Conservation (phyloP, 2,113 vertebrate genomes). For the Eudyptes chrysolophus region DNA sequence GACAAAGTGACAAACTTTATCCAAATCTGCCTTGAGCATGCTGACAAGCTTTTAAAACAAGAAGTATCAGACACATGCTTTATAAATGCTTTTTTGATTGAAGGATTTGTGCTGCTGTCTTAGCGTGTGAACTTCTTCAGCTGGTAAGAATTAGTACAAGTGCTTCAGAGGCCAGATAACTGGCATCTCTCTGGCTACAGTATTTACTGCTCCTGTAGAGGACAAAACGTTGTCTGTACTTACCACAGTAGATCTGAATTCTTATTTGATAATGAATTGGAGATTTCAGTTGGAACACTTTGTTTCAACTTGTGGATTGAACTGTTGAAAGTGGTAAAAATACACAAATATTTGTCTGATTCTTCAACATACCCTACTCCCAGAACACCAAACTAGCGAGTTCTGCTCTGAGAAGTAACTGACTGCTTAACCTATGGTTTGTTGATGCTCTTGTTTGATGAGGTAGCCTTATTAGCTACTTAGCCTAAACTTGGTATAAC, state of each 20-base stretch:
- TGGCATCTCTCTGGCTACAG: not conserved
- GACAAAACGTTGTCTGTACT: not conserved
- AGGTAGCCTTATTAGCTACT: not conserved
- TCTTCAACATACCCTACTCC: fast-evolving
- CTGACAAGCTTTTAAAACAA: not conserved
- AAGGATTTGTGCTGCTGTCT: not conserved
- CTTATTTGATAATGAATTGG: not conserved
- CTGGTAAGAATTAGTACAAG: not conserved
- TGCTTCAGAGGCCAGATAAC: not conserved
- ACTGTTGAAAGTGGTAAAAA: not conserved
- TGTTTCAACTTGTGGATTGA: not conserved
- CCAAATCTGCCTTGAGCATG: not conserved
- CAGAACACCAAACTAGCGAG: not conserved
- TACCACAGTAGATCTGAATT: not conserved
- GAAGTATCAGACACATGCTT: not conserved
- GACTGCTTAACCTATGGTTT: not conserved
- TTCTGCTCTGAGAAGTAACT: not conserved
- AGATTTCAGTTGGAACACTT: not conserved
- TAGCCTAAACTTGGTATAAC: not conserved
- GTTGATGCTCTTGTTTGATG: not conserved
- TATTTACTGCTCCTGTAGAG: not conserved
- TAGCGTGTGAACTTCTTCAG: not conserved
- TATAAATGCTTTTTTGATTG: not conserved
- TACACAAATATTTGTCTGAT: not conserved
- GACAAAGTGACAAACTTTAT: not conserved